Base-by-base conservation (phyloP, 35 echinoderm and acorn worm species). In the Nesometra sesokonis region DNA sequence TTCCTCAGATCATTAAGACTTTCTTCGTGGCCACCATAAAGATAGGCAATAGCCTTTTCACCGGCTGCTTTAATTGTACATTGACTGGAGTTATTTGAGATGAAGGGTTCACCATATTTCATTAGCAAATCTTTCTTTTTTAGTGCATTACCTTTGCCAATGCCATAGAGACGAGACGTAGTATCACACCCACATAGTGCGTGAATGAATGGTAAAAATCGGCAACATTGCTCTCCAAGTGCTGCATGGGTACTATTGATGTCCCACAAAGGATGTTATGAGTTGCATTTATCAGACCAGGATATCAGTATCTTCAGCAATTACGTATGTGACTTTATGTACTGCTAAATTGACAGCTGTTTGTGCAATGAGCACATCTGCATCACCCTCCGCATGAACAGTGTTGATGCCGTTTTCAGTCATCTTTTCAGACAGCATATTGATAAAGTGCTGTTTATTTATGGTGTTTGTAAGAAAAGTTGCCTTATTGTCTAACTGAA, bases 181-280 rank as follows among this genome's bases (percentile, higher is more conserved):
- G 88, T 85, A 79, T 90, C 88, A 40, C 82, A 90, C 19, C 88
- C 82, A 76, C 81, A 85, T 19, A 85, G n/a, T 21, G 82, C 88
- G 57, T 85, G 88, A 46, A 85, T 3, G 78, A 90, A 84, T 77
- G 82, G 82, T 31, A 80, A 27, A 52, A 80, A 82, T 37, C 30
- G 47, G 35, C 88, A 89, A 4, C 47, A 35, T 57, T 78, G 78
- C 23, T 38, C 30, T 77, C 88, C 88, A 23, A 84, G 32, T 11
- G 17, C 47, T 35, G 27, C 31, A 76, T 46, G 32, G 17, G 80
- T 83, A n/a, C 34, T 35, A 23, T 47, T 33, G 17, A 88, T 88
- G 47, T 82, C 47, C 87, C 87, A 88, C 33, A 80, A 76, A 46
- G 37, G 78, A 27, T 19, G 36, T 84, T 78, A 7, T 33, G 77